Evolutionary conservation across 2,797 vertebrate species (phyloP).

Genomic region (Apogon hyalosoma): DNA sequence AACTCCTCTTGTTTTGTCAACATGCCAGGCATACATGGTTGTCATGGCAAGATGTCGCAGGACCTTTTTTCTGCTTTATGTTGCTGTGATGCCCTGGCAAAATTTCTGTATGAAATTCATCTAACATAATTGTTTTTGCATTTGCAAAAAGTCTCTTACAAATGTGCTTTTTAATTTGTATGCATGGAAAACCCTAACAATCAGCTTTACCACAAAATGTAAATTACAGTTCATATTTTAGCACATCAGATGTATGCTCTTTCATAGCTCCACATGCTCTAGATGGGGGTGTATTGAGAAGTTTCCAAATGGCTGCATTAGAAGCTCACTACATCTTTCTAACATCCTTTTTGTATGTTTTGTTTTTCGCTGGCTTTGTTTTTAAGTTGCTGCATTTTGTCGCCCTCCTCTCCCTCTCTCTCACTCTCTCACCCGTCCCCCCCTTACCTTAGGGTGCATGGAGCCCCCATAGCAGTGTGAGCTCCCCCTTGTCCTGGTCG

Average conservation of each 20-base stretch:
- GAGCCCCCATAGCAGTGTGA: slow-evolving; percentile 97
- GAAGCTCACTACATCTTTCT: slow-evolving; percentile 75
- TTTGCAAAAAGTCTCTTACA: slow-evolving; percentile 4
- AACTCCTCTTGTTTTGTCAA: slow-evolving; percentile 50
- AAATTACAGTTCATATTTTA: slow-evolving; percentile 29
- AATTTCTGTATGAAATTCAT: slow-evolving; percentile 48
- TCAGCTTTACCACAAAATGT: slow-evolving; percentile 30
- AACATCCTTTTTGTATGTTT: slow-evolving; percentile 89
- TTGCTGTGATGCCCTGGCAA: slow-evolving; percentile 38
- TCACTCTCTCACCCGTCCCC: slow-evolving; percentile 86
- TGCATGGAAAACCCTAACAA: slow-evolving; percentile 55
- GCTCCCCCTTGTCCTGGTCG: slow-evolving; percentile 96
- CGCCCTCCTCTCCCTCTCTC: slow-evolving; percentile 83
- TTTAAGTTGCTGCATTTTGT: slow-evolving; percentile 90
- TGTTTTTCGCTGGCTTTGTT: slow-evolving; percentile 91
- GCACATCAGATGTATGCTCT: slow-evolving; percentile 24
- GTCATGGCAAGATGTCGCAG: slow-evolving; percentile 54
- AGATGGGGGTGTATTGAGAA: slow-evolving; percentile 32
- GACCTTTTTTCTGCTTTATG: slow-evolving; percentile 50
- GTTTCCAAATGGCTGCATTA: slow-evolving; percentile 56
- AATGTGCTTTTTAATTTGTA: slow-evolving; percentile 31
- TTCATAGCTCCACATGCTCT: slow-evolving; percentile 35
- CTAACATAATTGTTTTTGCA: slow-evolving; percentile 56
- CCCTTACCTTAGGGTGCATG: slow-evolving; percentile 97
- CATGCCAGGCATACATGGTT: slow-evolving; percentile 52